These are phyloP conservation scores for Spisula solida DNA, from an alignment of 2,888 invertebrate genomes.

Conservation along the genomic window DNA sequence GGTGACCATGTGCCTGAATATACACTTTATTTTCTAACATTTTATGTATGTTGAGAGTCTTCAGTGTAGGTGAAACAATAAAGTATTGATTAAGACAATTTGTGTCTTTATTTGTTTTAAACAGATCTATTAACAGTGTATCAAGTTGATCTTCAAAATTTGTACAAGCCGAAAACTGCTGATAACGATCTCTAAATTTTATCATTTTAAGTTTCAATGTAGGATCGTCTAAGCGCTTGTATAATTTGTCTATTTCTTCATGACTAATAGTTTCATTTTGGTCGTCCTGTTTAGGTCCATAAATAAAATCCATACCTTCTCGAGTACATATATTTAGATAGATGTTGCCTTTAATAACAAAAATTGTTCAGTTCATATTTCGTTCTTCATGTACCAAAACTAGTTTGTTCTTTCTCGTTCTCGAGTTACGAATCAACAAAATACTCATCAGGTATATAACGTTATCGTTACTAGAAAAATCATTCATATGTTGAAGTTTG, in stretches of 20 bases:
- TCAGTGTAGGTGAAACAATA: conserved; percentile 27
- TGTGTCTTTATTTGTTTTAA: background rate
- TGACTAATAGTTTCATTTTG: too few species aligned
- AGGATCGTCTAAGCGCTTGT: conserved; percentile 9
- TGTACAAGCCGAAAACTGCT: background rate
- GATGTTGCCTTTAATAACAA: background rate
- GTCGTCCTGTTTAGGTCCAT: background rate
- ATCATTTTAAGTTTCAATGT: conserved; percentile 5
- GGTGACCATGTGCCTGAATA: conserved; percentile 25
- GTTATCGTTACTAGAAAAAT: background rate
- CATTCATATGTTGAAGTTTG: background rate
- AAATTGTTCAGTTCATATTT: background rate
- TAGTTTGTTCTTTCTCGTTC: conserved; percentile 17
- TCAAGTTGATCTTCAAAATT: conserved; percentile 31
- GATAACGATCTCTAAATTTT: conserved; percentile 23
- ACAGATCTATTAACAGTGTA: background rate
- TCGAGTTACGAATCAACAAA: conserved; percentile 26
- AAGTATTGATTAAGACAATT: background rate
- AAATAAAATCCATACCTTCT: background rate
- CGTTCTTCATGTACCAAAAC: too few species aligned
- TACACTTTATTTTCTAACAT: conserved; percentile 35
- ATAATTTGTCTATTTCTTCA: conserved; percentile 21
- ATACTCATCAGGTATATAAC: conserved; percentile 15
- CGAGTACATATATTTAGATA: background rate
- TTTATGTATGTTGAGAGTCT: conserved; percentile 35